These are phyloP conservation scores for Acanthornis magna DNA, from an alignment of 2,797 vertebrate species.

Conservation along the genomic window DNA sequence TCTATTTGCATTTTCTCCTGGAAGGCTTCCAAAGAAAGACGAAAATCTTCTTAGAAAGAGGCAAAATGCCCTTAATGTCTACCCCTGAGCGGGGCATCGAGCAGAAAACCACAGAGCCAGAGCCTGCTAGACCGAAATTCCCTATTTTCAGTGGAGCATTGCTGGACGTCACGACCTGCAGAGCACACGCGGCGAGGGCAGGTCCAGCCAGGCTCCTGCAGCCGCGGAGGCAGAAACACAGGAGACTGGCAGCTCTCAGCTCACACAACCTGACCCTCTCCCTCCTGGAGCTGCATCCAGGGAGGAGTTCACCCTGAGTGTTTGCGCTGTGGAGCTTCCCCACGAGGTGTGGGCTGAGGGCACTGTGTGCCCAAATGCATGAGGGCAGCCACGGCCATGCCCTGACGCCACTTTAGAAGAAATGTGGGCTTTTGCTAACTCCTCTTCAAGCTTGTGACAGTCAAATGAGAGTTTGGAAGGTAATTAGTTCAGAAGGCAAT, in stretches of 20 bases:
- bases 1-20: constrained; percentile 57
- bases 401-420: background rate
- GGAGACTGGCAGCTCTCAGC: background rate
- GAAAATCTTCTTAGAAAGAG: background rate
- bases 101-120: background rate
- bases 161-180: fast-evolving
- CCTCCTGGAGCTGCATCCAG: background rate
- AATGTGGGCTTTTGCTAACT: background rate
- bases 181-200: fast-evolving
- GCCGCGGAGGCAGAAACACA: background rate
- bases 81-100: background rate
- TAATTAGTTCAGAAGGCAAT: background rate
- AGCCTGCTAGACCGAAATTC: background rate
- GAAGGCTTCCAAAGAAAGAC: constrained; percentile 20
- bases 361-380: background rate
- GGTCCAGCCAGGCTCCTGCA: background rate
- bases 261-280: background rate
- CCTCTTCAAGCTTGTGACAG: background rate
- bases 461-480: background rate
- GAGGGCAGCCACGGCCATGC: background rate
- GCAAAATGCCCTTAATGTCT: background rate
- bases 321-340: fast-evolving
- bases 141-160: background rate
- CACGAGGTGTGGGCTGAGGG: background rate
- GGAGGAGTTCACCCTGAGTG: background rate